These are phyloP conservation scores for Pachyuromys duprasi DNA, from an alignment of 2,797 vertebrate genomes.

Conservation along the genomic window DNA sequence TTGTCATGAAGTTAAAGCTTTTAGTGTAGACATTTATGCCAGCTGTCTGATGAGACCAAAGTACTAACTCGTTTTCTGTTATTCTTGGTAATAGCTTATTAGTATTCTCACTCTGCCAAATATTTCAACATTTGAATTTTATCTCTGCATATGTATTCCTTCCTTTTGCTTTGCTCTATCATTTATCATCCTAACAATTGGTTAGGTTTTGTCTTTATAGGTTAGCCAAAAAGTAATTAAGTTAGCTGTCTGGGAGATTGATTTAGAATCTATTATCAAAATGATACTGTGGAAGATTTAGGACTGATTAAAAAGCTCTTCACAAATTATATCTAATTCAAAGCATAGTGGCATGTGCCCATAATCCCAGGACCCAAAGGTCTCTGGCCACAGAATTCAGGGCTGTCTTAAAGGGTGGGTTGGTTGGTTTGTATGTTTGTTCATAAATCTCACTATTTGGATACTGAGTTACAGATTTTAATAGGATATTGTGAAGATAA, in stretches of 20 bases:
- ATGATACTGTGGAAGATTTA: slow-evolving; percentile 19
- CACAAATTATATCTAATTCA: background rate
- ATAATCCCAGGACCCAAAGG: background rate
- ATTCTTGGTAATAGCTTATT: background rate
- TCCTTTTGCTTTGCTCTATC: background rate
- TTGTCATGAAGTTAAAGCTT: slow-evolving; percentile 7
- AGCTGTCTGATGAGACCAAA: background rate
- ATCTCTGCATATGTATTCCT: background rate
- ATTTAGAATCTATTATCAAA: slow-evolving; percentile 26
- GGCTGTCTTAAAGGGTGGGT: background rate
- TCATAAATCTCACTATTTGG: background rate
- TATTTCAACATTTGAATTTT: slow-evolving; percentile 58
- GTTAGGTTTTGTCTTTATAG: slow-evolving; percentile 4
- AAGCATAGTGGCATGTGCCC: too few relatives aligned
- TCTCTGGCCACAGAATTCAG: background rate
- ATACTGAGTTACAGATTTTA: background rate
- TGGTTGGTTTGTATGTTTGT: background rate
- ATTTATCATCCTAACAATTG: background rate
- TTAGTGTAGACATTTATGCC: background rate
- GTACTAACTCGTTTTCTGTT: background rate
- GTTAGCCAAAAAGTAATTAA: background rate
- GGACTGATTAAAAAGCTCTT: background rate
- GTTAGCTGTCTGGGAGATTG: background rate
- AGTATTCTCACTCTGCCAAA: background rate
- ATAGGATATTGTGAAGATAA: background rate